Percentiles rank a stretch among this genome's conserved stretches.
Conservation (phyloP, 2,113 vertebrate genomes). For the Nothobranchius furzeri region DNA sequence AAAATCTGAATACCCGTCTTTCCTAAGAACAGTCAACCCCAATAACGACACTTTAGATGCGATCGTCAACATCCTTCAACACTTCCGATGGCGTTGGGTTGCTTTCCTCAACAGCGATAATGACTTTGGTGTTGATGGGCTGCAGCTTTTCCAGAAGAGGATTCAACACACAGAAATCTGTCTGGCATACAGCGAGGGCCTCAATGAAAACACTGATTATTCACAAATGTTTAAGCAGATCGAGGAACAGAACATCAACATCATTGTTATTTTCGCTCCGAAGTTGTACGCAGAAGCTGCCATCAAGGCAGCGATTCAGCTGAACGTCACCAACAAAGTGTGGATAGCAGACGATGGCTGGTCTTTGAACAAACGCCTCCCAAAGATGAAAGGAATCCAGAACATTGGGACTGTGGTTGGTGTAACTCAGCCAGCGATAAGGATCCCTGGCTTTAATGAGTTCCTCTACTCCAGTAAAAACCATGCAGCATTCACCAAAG, state of each 20-base stretch:
- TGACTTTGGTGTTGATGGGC: conserved; percentile 63
- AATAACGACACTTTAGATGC: conserved; percentile 76
- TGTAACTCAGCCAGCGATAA: conserved; percentile 55
- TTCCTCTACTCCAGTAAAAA: conserved; percentile 56
- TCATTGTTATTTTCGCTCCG: conserved; percentile 70
- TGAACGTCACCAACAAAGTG: conserved; percentile 79
- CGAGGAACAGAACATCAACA: conserved; percentile 36
- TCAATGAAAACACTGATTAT: conserved; percentile 4
- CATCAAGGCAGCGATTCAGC: conserved; percentile 74
- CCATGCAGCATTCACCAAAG: not conserved
- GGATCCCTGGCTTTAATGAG: conserved; percentile 67
- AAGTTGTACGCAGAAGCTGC: conserved; percentile 29
- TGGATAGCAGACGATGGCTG: conserved; percentile 85
- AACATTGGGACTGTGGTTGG: conserved; percentile 80
- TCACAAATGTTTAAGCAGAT: conserved; percentile 62
- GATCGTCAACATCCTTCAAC: conserved; percentile 74
- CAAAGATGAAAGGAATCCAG: conserved; percentile 65
- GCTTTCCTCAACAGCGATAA: conserved; percentile 75
- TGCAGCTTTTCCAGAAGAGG: conserved; percentile 58
- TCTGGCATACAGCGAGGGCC: conserved; percentile 74
- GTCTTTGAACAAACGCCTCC: conserved; percentile 68
- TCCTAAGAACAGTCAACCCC: conserved; percentile 81
- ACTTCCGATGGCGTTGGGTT: conserved; percentile 86
- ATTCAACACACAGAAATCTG: conserved; percentile 66
- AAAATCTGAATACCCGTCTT: conserved; percentile 79